Base-by-base conservation (phyloP, 2,888 invertebrate species). In the Axea sp. region DNA sequence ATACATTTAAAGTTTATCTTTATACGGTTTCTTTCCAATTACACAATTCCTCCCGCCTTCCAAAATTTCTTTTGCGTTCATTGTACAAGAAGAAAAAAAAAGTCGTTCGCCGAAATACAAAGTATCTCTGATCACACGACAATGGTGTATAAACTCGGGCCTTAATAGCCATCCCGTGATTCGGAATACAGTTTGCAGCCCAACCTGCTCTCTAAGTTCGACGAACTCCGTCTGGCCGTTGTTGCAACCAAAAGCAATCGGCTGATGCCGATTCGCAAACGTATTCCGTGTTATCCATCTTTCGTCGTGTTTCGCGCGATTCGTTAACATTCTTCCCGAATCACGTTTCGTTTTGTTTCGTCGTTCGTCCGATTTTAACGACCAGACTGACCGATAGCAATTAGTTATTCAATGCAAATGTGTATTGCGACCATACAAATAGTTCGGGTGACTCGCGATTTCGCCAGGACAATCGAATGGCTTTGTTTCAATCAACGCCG, bases 261-360 rank as follows among this genome's bases (percentile, higher is more conserved):
- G 30, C 53, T 51, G 4, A 19, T 8, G 30, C 31, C 51, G 59
- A 69, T 60, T 69, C 59, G 62, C 62, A 64, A 62, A 53, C 57
- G 60, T 73, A 62, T 57, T 33, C 55, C 65, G 47, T 35, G 82
- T 82, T 83, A 82, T 82, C 79, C 83, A 80, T 82, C 80, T 80
- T 77, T 71, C 76, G 76, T 74, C 75, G 62, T 76, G 80, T 81
- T 82, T 84, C 80, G 53, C 77, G 76, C 79, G 80, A 83, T 83
- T 84, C 83, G 83, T 84, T 84, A 84, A 84, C 81, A 84, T 84
- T 84, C 83, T 82, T 82, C 75, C 77, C 78, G 82, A 82, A 82
- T 82, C 82, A 73, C 76, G 72, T 75, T 75, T 71, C 69, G 71
- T 55, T 73, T 55, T 49, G 53, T 62, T 45, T 31, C 43, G 43